A percentile compares a stretch with the other conserved stretches of the same genome.
These are phyloP conservation scores for Lates japonicus DNA, from an alignment of 2,797 vertebrate genomes.

Conservation along the genomic window DNA sequence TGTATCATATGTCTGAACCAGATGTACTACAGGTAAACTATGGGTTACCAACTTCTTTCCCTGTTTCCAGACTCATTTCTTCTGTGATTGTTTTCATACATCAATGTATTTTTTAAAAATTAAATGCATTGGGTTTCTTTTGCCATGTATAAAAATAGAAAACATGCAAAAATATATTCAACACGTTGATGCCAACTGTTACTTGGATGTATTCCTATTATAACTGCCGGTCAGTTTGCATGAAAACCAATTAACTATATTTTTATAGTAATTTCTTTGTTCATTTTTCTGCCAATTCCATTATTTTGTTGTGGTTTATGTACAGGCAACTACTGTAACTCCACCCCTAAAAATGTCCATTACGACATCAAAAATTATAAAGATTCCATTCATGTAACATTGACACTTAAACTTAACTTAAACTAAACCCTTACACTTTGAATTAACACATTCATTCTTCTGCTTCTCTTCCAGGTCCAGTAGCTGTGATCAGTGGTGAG, in stretches of 20 bases:
- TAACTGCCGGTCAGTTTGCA: too few species aligned
- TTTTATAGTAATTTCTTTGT: background rate
- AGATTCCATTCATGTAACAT: background rate
- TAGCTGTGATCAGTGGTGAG: slow-evolving; percentile 97
- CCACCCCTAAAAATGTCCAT: background rate
- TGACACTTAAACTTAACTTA: background rate
- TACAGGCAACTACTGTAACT: background rate
- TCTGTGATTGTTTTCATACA: background rate
- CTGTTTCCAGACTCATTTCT: background rate
- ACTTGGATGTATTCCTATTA: too few species aligned
- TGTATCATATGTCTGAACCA: background rate
- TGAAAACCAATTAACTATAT: too few species aligned
- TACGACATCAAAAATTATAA: too few species aligned
- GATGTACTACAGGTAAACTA: background rate
- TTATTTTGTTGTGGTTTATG: background rate
- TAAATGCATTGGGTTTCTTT: too few species aligned
- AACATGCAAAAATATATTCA: too few species aligned
- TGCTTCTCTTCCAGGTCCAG: slow-evolving; percentile 88
- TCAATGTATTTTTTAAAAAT: background rate
- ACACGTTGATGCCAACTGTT: background rate
- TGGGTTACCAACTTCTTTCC: background rate
- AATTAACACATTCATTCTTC: background rate
- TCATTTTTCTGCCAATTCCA: background rate
- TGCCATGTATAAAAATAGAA: too few species aligned
- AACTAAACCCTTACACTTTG: background rate